Evolutionary conservation across 2,888 invertebrate genomes (phyloP), one percentile per base, ranked within the genome.

Genomic region (Pheosia gnoma): DNA sequence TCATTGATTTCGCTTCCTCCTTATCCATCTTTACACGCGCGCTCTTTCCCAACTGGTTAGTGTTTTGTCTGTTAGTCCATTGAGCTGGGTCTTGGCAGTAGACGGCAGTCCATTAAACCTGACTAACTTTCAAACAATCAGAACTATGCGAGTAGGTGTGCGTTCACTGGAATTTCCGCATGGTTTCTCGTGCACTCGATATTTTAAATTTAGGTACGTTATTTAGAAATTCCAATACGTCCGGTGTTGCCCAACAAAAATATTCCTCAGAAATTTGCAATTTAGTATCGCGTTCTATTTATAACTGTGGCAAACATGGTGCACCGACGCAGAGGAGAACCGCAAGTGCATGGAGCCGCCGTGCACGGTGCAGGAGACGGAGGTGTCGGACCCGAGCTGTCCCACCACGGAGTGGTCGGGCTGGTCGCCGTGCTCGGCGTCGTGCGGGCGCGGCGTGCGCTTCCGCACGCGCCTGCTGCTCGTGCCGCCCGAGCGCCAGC

Each of bases 391-490:
- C 90, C 95, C 96, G 0, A 66, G 91, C 74, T 97, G 97, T 77
- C 96, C 97, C 63, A 96, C 97, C n/a, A 96, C 97, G 0, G 95
- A 95, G 59, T 99, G 98, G 98, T 96, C 97, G 62, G 96, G 97
- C 72, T 99, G 98, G 98, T 97, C 98, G 61, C 97, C 98, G 0
- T 99, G 98, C 90, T 96, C 97, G 59, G 97, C 96, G 0, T 95
- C 97, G 7, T 99, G 98, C 84, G 98, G 98, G 0, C 95, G 95
- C 80, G 98, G 98, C 0, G 95, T 96, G 13, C 67, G 78, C n/a
- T 85, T 91, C 83, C 95, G 98, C 60, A 97, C 96, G 49, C 95
- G 98, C 5, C 93, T 97, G 68, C 85, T 93, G 84, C 88, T 95
- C 63, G 95, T 96, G 59, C 95, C 96, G 57, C 95, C 96, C 3